phyloP scores from a whole-genome alignment of 2,888 invertebrate species.

The Heliconius charithonia region DNA sequence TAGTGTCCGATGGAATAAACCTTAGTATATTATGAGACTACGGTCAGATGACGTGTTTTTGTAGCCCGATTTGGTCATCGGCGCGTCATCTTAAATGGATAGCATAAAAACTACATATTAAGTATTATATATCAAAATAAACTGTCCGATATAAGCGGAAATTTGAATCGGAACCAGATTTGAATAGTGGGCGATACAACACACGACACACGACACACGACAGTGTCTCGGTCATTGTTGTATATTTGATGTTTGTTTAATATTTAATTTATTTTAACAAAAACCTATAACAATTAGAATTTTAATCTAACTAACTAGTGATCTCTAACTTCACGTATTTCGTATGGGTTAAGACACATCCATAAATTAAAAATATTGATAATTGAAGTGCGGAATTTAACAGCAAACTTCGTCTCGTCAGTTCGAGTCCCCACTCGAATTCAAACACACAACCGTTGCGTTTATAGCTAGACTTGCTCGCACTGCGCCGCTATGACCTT shows the following conservation, averaged over 20 bases:
- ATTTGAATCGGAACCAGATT: neutral
- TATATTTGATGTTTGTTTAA: neutral
- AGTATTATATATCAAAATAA: neutral
- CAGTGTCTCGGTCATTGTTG: neutral
- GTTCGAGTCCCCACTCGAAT: too few species aligned
- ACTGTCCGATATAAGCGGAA: neutral
- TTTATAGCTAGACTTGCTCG: neutral
- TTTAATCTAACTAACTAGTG: too few species aligned
- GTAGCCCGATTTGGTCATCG: neutral
- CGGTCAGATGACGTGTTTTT: conserved; percentile 16
- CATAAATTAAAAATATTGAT: too few species aligned
- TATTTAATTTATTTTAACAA: too few species aligned
- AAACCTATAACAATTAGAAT: too few species aligned
- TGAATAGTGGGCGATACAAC: neutral
- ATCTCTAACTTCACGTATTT: neutral
- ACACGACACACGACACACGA: neutral
- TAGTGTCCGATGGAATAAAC: neutral
- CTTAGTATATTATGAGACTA: neutral
- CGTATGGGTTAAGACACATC: neutral
- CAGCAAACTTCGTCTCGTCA: neutral
- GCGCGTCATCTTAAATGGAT: conserved; percentile 2
- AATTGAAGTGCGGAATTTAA: neutral
- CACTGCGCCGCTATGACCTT: neutral
- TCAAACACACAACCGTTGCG: neutral
- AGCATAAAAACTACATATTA: neutral